These are phyloP conservation scores for Alouatta palliata DNA, from an alignment of 2,113 vertebrate genomes.

Conservation along the genomic window DNA sequence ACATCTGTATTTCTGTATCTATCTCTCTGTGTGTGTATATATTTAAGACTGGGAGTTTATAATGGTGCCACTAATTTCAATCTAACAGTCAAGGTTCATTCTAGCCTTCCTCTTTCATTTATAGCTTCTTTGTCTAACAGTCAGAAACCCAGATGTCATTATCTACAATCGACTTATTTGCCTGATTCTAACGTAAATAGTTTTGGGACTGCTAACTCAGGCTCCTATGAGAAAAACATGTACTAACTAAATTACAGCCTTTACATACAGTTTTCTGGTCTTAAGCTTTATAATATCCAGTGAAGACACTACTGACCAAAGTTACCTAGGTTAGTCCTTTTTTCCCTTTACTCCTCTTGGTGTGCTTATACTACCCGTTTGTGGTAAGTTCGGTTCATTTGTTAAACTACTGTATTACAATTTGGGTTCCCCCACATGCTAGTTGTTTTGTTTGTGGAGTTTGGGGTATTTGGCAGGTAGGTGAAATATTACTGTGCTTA, in stretches of 20 bases:
- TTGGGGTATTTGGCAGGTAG: background rate
- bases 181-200: background rate
- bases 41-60: background rate
- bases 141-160: background rate
- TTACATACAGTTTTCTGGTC: background rate
- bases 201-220: background rate
- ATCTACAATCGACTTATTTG: background rate
- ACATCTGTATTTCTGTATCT: background rate
- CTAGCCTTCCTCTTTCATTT: background rate
- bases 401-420: background rate
- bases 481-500: background rate
- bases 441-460: background rate
- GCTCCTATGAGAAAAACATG: background rate
- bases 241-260: background rate
- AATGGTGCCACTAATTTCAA: background rate
- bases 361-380: background rate
- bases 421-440: background rate
- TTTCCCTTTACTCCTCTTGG: background rate
- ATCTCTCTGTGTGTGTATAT: background rate
- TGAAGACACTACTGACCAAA: background rate
- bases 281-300: background rate
- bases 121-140: background rate
- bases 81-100: background rate
- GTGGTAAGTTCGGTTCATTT: background rate
- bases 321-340: background rate